Evolutionary conservation across 2,113 vertebrate species (phyloP).

Genomic region (Tragelaphus imberbis): DNA sequence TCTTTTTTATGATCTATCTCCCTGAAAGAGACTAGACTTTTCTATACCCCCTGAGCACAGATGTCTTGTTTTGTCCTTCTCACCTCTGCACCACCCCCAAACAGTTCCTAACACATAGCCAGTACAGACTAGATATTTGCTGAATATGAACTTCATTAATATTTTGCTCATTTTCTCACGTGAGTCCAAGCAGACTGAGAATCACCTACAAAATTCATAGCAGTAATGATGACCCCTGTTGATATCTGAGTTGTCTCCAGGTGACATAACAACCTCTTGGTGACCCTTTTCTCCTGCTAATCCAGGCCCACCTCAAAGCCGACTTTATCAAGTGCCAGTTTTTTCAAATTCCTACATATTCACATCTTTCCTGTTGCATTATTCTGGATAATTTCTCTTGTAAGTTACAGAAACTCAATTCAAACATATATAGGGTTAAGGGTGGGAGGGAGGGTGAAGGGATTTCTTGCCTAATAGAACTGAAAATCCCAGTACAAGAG

Average conservation of each 20-base stretch:
- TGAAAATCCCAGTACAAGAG: not conserved
- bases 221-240: not conserved
- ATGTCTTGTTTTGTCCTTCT: not conserved
- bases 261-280: not conserved
- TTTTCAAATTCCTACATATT: not conserved
- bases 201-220: not conserved
- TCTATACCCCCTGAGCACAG: not conserved
- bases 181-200: not conserved
- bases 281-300: not conserved
- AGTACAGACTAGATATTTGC: not conserved
- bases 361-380: not conserved
- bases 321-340: not conserved
- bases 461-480: not conserved
- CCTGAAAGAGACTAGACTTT: not conserved
- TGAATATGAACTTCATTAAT: not conserved
- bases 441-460: fast-evolving
- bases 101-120: not conserved
- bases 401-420: not conserved
- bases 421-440: not conserved
- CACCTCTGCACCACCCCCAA: not conserved
- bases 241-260: not conserved
- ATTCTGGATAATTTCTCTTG: not conserved
- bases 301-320: not conserved
- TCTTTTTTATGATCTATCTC: not conserved
- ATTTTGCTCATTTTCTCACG: not conserved